phyloP scores from a whole-genome alignment of 1,140 invertebrate species.

The Tribolium castaneum region DNA sequence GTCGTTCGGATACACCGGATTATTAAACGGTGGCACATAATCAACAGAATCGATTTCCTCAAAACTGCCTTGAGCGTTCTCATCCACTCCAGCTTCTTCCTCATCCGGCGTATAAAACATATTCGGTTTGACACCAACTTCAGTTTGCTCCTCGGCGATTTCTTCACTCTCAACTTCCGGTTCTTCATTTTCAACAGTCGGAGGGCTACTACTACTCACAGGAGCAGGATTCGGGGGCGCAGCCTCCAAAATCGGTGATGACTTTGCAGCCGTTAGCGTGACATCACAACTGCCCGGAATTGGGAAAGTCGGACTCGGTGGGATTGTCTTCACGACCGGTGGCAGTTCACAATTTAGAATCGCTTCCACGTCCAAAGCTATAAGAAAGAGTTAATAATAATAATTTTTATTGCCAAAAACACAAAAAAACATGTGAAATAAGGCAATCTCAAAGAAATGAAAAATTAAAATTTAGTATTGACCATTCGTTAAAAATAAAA shows the following conservation, averaged over 20 bases:
- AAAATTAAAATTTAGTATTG: too few species aligned
- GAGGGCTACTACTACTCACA: not conserved
- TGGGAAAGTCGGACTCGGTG: slow-evolving; percentile 53
- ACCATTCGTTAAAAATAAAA: too few species aligned
- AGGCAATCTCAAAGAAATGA: too few species aligned
- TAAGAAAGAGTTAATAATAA: too few species aligned
- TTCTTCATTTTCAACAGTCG: not conserved
- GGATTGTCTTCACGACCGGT: slow-evolving; percentile 47
- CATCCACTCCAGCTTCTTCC: slow-evolving; percentile 42
- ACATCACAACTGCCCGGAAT: slow-evolving; percentile 47
- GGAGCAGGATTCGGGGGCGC: not conserved
- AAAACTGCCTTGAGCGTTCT: slow-evolving; percentile 43
- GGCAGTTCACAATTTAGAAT: slow-evolving; percentile 58
- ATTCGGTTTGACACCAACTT: slow-evolving; percentile 44
- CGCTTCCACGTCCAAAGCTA: slow-evolving; percentile 57
- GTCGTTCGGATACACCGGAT: slow-evolving; percentile 62
- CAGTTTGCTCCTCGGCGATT: slow-evolving; percentile 26
- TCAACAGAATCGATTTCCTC: slow-evolving; percentile 48
- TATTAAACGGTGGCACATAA: slow-evolving; percentile 63
- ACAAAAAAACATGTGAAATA: too few species aligned
- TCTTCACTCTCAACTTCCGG: slow-evolving; percentile 19
- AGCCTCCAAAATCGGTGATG: not conserved
- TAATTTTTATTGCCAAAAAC: too few species aligned
- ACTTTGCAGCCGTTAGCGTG: not conserved
- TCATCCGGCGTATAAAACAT: slow-evolving; percentile 62